Conservation (phyloP, 2,113 vertebrate genomes). For the Chloropsis cyanopogon region DNA sequence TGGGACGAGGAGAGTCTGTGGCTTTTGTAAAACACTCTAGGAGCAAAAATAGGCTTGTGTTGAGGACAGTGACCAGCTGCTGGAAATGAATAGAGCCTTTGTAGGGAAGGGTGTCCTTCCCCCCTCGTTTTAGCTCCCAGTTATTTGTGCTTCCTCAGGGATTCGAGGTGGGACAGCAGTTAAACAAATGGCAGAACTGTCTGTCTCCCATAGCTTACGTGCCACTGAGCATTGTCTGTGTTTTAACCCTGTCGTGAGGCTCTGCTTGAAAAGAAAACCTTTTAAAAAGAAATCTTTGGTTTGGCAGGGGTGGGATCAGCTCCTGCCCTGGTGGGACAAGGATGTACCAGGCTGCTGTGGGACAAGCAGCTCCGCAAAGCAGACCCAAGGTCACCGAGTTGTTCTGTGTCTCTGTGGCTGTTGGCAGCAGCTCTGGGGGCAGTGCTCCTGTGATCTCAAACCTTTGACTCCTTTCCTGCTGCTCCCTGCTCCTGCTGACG, state of each 20-base stretch:
- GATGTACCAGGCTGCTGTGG: neutral
- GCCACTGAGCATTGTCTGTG: neutral
- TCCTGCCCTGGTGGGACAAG: neutral
- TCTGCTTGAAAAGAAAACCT: neutral
- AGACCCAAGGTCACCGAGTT: neutral
- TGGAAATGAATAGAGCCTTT: slow-evolving; percentile 41
- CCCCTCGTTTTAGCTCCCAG: neutral
- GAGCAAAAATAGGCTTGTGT: slow-evolving; percentile 46
- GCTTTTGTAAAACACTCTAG: slow-evolving; percentile 22
- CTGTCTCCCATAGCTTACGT: neutral
- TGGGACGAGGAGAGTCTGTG: neutral
- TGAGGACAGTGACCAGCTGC: slow-evolving; percentile 57
- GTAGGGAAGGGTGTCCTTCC: neutral
- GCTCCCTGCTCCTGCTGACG: neutral
- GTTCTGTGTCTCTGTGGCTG: neutral
- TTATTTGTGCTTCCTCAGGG: slow-evolving; percentile 19
- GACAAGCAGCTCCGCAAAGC: neutral
- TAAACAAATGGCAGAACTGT: slow-evolving; percentile 34
- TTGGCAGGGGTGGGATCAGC: neutral
- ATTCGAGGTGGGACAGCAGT: neutral
- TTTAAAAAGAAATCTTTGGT: neutral
- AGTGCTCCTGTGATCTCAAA: neutral
- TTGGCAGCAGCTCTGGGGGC: neutral
- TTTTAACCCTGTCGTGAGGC: neutral
- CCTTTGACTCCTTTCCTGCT: neutral